These are phyloP conservation scores for Carlito syrichta DNA, from an alignment of 2,113 vertebrate genomes.

Conservation along the genomic window DNA sequence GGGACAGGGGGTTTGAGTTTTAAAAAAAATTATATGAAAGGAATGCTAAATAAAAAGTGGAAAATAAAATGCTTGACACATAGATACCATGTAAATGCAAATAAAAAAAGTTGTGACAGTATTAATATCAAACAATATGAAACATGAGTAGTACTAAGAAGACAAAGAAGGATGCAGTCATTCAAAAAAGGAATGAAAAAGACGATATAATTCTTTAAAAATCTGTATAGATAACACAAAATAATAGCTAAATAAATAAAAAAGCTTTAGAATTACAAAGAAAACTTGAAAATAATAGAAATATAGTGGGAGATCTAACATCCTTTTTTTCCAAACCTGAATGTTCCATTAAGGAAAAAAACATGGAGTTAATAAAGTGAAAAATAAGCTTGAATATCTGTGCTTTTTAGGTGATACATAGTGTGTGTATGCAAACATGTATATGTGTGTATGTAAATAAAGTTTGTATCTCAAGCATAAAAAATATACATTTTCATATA, in stretches of 20 bases:
- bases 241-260: too few species aligned
- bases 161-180: neutral
- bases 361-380: too few species aligned
- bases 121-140: neutral
- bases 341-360: too few species aligned
- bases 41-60: neutral
- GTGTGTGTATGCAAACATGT: neutral
- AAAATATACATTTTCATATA: neutral
- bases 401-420: too few species aligned
- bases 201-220: neutral
- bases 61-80: neutral
- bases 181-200: neutral
- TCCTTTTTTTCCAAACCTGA: too few species aligned
- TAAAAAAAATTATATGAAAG: neutral
- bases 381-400: too few species aligned
- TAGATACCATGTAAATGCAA: neutral
- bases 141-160: neutral
- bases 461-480: neutral
- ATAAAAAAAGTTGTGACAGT: neutral
- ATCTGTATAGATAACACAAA: neutral
- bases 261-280: neutral
- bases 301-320: too few species aligned
- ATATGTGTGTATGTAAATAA: neutral
- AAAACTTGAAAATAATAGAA: neutral
- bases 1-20: neutral